Conservation (phyloP, 1,140 invertebrate genomes). For the Drosophila mojavensis region DNA sequence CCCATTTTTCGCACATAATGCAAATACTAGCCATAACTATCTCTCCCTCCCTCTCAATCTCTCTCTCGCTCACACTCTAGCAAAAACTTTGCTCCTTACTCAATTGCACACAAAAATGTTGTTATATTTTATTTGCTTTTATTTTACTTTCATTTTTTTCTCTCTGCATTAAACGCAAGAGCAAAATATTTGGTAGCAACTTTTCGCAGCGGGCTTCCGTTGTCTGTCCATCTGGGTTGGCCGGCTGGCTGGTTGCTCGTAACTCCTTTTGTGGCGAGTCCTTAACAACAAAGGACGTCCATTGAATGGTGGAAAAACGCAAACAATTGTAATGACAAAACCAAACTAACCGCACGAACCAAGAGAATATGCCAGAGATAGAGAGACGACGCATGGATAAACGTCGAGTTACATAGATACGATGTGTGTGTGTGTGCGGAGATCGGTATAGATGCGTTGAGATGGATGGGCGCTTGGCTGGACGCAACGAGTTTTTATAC, state of each 20-base stretch:
- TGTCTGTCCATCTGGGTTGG: constrained; percentile 1
- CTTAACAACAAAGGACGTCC: constrained; percentile 66
- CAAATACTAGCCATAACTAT: constrained; percentile 17
- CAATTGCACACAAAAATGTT: constrained; percentile 35
- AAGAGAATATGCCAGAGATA: constrained; percentile 26
- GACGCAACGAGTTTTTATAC: constrained; percentile 63
- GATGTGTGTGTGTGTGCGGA: constrained; percentile 13
- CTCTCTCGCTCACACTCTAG: neutral
- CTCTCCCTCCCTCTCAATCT: too few species aligned
- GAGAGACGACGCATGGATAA: constrained; percentile 39
- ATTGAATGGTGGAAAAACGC: constrained; percentile 76
- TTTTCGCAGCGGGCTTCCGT: constrained; percentile 26
- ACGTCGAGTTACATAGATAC: constrained; percentile 13
- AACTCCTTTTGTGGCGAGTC: constrained; percentile 46
- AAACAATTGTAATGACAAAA: constrained; percentile 82
- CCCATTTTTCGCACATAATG: constrained; percentile 15
- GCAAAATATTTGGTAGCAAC: constrained; percentile 36
- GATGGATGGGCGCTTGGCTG: constrained; percentile 61
- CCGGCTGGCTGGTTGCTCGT: neutral
- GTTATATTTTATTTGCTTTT: constrained; percentile 29
- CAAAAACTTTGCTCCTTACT: constrained; percentile 12
- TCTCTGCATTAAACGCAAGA: constrained; percentile 1
- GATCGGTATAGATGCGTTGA: constrained; percentile 59
- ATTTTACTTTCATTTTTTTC: neutral
- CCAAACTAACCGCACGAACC: constrained; percentile 73